A percentile compares a stretch with the other conserved stretches of the same genome.
phyloP scores from a whole-genome alignment of 2,888 invertebrate genomes.

The Napeogenes sylphis region DNA sequence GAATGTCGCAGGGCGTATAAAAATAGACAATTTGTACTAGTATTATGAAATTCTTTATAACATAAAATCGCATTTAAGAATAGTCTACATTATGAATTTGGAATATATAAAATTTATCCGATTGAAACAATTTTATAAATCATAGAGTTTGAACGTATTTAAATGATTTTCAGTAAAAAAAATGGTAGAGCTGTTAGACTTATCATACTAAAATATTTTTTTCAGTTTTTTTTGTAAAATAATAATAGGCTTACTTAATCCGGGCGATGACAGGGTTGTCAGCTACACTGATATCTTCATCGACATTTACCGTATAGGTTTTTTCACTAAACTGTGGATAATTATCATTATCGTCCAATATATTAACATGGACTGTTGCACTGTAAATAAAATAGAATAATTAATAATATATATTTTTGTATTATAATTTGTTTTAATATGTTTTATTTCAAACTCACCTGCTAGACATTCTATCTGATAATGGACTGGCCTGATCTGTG shows the following conservation, averaged over 20 bases:
- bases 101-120: too few species aligned
- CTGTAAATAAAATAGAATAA: constrained; percentile 44
- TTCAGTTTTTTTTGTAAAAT: too few species aligned
- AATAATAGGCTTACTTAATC: constrained; percentile 58
- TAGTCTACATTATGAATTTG: too few species aligned
- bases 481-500: constrained; percentile 88
- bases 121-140: too few species aligned
- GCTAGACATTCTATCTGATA: constrained; percentile 87
- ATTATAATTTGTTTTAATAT: not conserved
- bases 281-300: constrained; percentile 92
- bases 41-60: not conserved
- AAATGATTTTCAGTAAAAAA: too few species aligned
- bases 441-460: constrained; percentile 61
- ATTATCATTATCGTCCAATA: constrained; percentile 94
- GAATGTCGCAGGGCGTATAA: constrained; percentile 3
- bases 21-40: constrained; percentile 25
- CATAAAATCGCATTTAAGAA: too few species aligned
- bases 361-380: constrained; percentile 88
- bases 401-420: not conserved
- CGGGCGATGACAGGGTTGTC: constrained; percentile 86
- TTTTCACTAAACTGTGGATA: constrained; percentile 95
- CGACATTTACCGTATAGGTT: constrained; percentile 90
- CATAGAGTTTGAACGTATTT: too few species aligned
- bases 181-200: too few species aligned
- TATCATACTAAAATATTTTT: too few species aligned